Evolutionary conservation across 2,113 vertebrate species (phyloP), one percentile per base, ranked within the genome.

Genomic region (Jaculus jaculus): DNA sequence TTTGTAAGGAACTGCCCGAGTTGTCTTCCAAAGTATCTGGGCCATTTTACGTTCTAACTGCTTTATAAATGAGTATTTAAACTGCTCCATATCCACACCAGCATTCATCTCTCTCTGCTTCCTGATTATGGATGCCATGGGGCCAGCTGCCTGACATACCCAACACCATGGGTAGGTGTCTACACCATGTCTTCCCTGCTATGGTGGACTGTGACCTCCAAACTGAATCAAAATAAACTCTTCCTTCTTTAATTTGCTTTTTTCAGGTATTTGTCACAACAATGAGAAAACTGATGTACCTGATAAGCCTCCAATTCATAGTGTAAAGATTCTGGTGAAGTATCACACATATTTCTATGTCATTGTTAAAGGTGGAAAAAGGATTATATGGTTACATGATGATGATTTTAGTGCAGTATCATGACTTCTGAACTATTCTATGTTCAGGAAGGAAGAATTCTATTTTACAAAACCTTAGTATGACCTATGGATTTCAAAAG

Each of bases 271-370:
- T 65, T 65, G 54, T 54, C 63, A 10, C 24, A 23, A 26, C 21
- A 26, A 65, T 65, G 63, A 65, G 63, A 26, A 65, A 26, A 65
- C 21, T 65, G 5, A 24, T 65, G 26, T 26, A 66, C 34, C 17
- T 92, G 21, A 37, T n/a, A 88, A 71, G 7, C 30, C 86, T 79
- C 71, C 74, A 86, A 69, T 85, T 84, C 90, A 90, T 65, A 13
- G 24, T 32, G 90, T 87, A 16, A 5, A 90, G 84, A 3, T 86
- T 90, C 28, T 93, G 11, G 65, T 13, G 89, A 72, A 89, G 9
- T 23, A 78, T 7, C 83, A 18, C 42, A 42, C 9, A 47, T 74
- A 24, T 60, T 85, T 71, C 1, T 60, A 34, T 21, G 11, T 78
- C 37, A 93, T 30, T 91, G 32, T 6, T 79, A 18, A 92, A 87